Conservation (phyloP, 2,888 invertebrate species). For the Yponomeuta cagnagella region DNA sequence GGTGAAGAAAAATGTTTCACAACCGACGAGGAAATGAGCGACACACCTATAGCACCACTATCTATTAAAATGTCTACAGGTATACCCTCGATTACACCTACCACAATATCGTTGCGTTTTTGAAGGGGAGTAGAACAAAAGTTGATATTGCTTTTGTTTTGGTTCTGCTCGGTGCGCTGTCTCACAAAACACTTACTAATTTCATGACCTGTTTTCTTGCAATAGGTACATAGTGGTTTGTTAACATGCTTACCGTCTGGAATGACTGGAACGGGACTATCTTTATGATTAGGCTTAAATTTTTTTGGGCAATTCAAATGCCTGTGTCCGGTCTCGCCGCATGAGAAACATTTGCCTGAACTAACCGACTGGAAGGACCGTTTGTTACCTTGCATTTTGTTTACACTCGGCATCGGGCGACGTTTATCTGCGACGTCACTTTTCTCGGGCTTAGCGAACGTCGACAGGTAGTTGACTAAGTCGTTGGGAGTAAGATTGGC, state of each 20-base stretch:
- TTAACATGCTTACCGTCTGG: too few relatives aligned
- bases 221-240: too few relatives aligned
- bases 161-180: not conserved
- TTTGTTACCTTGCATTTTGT: not conserved
- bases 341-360: not conserved
- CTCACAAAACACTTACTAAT: too few relatives aligned
- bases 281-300: too few relatives aligned
- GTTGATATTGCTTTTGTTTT: not conserved
- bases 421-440: too few relatives aligned
- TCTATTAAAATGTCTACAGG: conserved; percentile 7
- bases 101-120: not conserved
- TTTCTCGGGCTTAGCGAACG: too few relatives aligned
- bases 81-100: not conserved
- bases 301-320: not conserved
- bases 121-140: not conserved
- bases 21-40: not conserved
- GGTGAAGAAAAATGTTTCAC: not conserved
- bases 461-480: too few relatives aligned
- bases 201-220: too few relatives aligned
- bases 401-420: too few relatives aligned
- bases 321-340: not conserved
- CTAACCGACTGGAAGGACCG: not conserved
- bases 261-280: too few relatives aligned
- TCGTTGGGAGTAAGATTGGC: not conserved
- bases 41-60: conserved; percentile 1